phyloP scores from a whole-genome alignment of 2,113 vertebrate species.

The Calypte anna region DNA sequence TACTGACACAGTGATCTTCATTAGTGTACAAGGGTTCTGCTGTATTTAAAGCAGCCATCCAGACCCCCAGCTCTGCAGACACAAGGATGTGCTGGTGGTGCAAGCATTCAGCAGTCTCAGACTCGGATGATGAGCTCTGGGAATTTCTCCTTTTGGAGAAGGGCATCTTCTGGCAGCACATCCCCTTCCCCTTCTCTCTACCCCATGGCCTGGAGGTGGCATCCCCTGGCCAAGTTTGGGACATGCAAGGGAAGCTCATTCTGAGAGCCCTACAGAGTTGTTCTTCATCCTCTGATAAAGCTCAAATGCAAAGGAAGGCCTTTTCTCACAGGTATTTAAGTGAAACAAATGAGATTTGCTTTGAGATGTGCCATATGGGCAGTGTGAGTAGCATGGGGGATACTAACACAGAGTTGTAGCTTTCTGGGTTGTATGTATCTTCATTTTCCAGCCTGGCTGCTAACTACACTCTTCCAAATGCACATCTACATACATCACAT shows the following conservation, averaged over 20 bases:
- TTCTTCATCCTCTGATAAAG: not conserved
- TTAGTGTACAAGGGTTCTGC: not conserved
- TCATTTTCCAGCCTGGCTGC: not conserved
- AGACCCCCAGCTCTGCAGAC: not conserved
- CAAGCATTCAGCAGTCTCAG: not conserved
- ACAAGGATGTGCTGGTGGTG: not conserved
- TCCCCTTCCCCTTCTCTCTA: rapidly evolving
- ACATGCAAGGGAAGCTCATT: rapidly evolving
- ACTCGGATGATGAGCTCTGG: not conserved
- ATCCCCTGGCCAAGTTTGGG: not conserved
- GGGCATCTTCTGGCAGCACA: not conserved
- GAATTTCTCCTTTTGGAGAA: not conserved
- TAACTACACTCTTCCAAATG: not conserved
- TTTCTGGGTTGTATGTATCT: not conserved
- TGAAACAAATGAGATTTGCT: not conserved
- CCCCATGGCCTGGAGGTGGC: not conserved
- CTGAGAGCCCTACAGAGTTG: not conserved
- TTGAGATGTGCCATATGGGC: not conserved
- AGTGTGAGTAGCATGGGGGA: not conserved
- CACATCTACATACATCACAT: rapidly evolving
- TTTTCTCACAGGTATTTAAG: not conserved
- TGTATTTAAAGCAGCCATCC: not conserved
- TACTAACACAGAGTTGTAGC: not conserved
- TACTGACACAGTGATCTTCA: not conserved
- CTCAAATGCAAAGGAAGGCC: rapidly evolving